Base-by-base conservation (phyloP, 2,888 invertebrate genomes). In the Camponotus fellah region DNA sequence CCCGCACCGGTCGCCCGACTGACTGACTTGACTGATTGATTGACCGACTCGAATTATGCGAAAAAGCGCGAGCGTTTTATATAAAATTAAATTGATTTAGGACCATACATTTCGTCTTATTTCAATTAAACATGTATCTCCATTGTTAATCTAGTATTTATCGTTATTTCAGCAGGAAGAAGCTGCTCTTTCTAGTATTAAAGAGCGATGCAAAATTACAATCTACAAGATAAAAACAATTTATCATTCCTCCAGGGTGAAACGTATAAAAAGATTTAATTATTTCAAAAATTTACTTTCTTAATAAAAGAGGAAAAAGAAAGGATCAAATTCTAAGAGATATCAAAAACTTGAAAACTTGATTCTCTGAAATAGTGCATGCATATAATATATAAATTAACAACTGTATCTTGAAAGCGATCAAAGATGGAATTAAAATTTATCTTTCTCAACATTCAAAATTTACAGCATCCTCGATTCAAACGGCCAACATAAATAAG, bases 21-120 rank as follows among this genome's bases (percentile, higher is more conserved):
- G 26, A 43, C 66, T 79, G 72, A 49, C 79, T 79, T 49, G 79
- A 37, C 58, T 60, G 72, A 80, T 43, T 71, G 72, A 71, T 37
- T 80, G 60, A 71, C 46, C 60, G 71, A 12, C 26, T 34, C 37
- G 37, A 60, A 60, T 43, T 17, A 32, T 6, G 32, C 3, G 79
- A 56, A n/a, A 17, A 34, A 69, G 10, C 17, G 8, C 46, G 76
- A 58, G 37, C n/a, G 12, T 2, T 49, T 66, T 49, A 40, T 14
- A 43, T 43, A 53, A 68, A 77, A 56, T 68, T 68, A 56, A 40
- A 4, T 37, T 0, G n/a, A 2, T 12, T 10, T 17, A 17, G 26
- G 3, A 3, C 10, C 53, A 53, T 53, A 8, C 21, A 32, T 17
- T 32, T 62, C 14, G 6, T 32, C 17, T 62, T 56, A 21, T 4